Conservation (phyloP, 2,888 invertebrate species). For the Coleophora deauratella region DNA sequence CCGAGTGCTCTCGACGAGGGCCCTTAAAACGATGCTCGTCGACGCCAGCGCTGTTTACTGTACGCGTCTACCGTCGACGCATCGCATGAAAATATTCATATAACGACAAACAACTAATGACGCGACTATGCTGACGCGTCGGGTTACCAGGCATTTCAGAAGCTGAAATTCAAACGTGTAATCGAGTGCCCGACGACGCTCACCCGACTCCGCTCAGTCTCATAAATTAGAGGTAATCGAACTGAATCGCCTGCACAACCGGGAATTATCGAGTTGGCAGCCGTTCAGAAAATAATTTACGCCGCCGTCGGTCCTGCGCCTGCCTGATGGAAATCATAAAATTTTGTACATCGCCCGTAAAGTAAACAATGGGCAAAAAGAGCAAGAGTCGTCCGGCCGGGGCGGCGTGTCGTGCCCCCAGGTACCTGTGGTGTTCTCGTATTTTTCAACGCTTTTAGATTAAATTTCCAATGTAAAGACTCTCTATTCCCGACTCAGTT, state of each 20-base stretch:
- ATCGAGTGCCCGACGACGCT: slow-evolving; percentile 29
- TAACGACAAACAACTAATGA: neutral
- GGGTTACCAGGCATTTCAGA: slow-evolving; percentile 12
- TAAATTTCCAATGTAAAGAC: slow-evolving; percentile 25
- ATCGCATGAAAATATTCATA: slow-evolving; percentile 20
- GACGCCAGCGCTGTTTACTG: slow-evolving; percentile 49
- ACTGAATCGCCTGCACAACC: slow-evolving; percentile 37
- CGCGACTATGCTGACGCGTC: no score
- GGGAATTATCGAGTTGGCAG: slow-evolving; percentile 60
- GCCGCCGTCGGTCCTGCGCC: slow-evolving; percentile 35
- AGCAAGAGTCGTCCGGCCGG: slow-evolving; percentile 43
- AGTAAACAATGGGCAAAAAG: slow-evolving; percentile 71
- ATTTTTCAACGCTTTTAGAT: slow-evolving; percentile 35
- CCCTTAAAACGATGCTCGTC: slow-evolving; percentile 46
- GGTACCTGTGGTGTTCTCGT: slow-evolving; percentile 36
- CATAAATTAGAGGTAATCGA: slow-evolving; percentile 52
- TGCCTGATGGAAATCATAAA: slow-evolving; percentile 62
- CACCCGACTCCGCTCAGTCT: slow-evolving; percentile 8
- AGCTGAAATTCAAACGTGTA: slow-evolving; percentile 23
- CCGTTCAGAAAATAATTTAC: slow-evolving; percentile 62
- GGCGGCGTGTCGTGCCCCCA: slow-evolving; percentile 38
- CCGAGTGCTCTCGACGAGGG: slow-evolving; percentile 46
- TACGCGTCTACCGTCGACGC: slow-evolving; percentile 33
- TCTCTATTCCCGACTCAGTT: no score
- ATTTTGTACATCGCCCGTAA: slow-evolving; percentile 57